These are phyloP conservation scores for Oedothorax gibbosus DNA, from an alignment of 1,140 invertebrate species.

Conservation along the genomic window DNA sequence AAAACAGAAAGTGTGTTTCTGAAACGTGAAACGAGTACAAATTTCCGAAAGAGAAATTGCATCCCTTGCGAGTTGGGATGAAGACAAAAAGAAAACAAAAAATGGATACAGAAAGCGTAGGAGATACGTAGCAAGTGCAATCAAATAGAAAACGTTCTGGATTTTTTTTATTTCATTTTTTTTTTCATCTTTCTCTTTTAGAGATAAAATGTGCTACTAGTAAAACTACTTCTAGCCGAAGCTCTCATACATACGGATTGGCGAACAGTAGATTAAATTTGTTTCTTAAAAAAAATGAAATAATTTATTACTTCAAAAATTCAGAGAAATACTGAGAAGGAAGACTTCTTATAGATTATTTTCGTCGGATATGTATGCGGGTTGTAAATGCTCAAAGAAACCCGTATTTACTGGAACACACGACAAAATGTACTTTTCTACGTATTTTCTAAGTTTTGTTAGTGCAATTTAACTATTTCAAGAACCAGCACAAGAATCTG, in stretches of 20 bases:
- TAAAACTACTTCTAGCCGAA: neutral
- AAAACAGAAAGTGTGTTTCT: neutral
- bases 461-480: too few relatives aligned
- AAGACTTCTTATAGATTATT: too few relatives aligned
- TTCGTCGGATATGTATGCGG: too few relatives aligned
- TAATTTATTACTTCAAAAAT: neutral
- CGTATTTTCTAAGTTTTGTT: too few relatives aligned
- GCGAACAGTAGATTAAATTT: slow-evolving; percentile 5
- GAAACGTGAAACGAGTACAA: slow-evolving; percentile 38
- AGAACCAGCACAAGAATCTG: too few relatives aligned
- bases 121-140: slow-evolving; percentile 4
- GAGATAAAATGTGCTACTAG: neutral
- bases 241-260: neutral
- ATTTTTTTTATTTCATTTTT: neutral
- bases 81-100: neutral
- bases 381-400: too few relatives aligned
- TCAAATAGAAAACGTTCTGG: slow-evolving; percentile 23
- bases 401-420: too few relatives aligned
- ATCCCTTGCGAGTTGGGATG: slow-evolving; percentile 36
- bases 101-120: neutral
- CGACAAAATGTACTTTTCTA: too few relatives aligned
- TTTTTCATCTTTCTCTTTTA: neutral
- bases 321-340: too few relatives aligned
- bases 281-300: neutral
- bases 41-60: slow-evolving; percentile 41